Evolutionary conservation across 2,888 invertebrate species (phyloP), one percentile per base, ranked within the genome.

Genomic region (Cheilosia soror): DNA sequence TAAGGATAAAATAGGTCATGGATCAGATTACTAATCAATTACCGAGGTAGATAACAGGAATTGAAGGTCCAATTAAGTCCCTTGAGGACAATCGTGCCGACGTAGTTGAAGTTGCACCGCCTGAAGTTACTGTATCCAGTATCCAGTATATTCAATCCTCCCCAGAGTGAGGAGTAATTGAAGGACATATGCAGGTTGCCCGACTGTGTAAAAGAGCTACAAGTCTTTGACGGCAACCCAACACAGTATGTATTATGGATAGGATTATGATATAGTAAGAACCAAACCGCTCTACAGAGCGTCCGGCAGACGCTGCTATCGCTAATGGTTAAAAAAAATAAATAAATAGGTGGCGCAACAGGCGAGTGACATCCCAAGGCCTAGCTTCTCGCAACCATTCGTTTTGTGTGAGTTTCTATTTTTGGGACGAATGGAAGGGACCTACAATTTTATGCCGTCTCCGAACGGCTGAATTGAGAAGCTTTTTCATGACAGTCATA

Each of bases 151-250:
- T 33, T 33, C 15, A 33, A 15, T 15, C 33, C 57, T 9, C 57
- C n/a, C 3, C 57, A 33, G 6, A 57, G 25, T 15, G 57, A 57
- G 33, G 9, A 31, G n/a, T 33, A 57, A 13, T n/a, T 57, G 13
- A 31, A 33, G 7, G 31, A 33, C 2, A 33, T 57, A 31, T n/a
- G 33, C 33, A 29, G 57, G 31, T 9, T 57, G 4, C 31, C 57
- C n/a, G 57, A 57, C 7, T 57, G 57, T 0, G 57, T 37, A 13
- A 57, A 57, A 11, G 57, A 57, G 6, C 6, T 57, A n/a, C 3
- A 29, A 31, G 31, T 55, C 6, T 55, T 29, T n/a, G 31, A 33
- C 55, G 55, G 33, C 5, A 33, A 57, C 6, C 57, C 57, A 31
- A 33, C 57, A 6, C 31, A 31, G 31, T 31, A 31, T 31, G 31